phyloP scores from a whole-genome alignment of 1,140 invertebrate genomes.

The Battus philenor region DNA sequence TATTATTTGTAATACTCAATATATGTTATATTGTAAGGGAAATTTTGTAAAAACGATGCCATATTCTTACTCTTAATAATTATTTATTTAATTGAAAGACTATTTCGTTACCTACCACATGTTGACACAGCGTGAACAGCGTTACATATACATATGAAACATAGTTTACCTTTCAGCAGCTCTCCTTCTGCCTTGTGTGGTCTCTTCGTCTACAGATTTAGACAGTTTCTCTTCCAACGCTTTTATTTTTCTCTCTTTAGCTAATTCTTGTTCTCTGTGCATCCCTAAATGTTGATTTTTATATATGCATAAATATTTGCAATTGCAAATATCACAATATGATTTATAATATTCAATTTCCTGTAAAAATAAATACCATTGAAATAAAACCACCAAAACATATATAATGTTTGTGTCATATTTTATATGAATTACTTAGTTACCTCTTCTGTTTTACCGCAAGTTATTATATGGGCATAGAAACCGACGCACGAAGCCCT shows the following conservation, averaged over 20 bases:
- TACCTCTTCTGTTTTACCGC: conserved; percentile 78
- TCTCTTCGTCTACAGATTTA: conserved; percentile 23
- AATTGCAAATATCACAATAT: conserved; percentile 76
- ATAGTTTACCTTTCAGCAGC: conserved; percentile 75
- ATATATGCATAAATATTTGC: conserved; percentile 77
- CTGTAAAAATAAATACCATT: conserved; percentile 36
- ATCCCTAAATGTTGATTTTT: conserved; percentile 70
- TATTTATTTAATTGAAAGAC: too few species aligned
- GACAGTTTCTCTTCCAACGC: conserved; percentile 27
- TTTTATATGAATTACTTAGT: conserved; percentile 22
- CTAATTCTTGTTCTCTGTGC: conserved; percentile 52
- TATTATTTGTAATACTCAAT: conserved; percentile 1
- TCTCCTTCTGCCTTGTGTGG: conserved; percentile 55
- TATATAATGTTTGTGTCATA: neutral
- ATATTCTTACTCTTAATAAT: too few species aligned
- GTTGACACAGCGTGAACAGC: too few species aligned
- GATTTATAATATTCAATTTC: conserved; percentile 74
- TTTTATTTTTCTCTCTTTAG: conserved; percentile 35
- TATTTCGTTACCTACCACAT: too few species aligned
- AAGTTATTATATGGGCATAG: conserved; percentile 79
- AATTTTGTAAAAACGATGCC: too few species aligned
- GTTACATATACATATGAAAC: neutral
- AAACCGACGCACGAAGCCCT: conserved; percentile 79
- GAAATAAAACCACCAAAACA: neutral
- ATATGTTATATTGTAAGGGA: neutral